These are phyloP conservation scores for Scaptomyza reducta DNA, from an alignment of 2,888 invertebrate species.

Conservation along the genomic window DNA sequence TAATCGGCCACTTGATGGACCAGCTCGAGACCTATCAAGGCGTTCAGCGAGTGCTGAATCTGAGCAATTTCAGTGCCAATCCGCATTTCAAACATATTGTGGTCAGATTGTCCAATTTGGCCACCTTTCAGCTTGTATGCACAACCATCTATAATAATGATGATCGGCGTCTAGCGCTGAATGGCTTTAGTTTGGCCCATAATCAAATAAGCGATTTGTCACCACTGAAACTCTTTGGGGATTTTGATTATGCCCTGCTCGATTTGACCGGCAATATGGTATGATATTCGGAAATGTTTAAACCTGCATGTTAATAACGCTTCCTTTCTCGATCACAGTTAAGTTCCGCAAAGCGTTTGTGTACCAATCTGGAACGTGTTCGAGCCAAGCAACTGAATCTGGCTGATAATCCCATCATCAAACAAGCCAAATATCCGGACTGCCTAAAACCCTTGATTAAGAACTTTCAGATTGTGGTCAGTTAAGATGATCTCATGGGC, in stretches of 20 bases:
- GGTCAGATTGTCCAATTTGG: slow-evolving; percentile 70
- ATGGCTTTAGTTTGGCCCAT: slow-evolving; percentile 73
- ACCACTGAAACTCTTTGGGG: slow-evolving; percentile 72
- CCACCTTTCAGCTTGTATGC: slow-evolving; percentile 74
- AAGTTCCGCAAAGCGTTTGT: slow-evolving; percentile 65
- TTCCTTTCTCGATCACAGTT: slow-evolving; percentile 42
- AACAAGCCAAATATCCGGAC: slow-evolving; percentile 72
- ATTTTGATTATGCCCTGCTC: slow-evolving; percentile 70
- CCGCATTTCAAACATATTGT: slow-evolving; percentile 64
- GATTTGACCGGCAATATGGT: slow-evolving; percentile 78
- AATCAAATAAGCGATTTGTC: slow-evolving; percentile 71
- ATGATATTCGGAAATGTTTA: neutral
- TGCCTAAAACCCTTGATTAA: slow-evolving; percentile 67
- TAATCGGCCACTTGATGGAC: slow-evolving; percentile 49
- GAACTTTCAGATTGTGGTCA: slow-evolving; percentile 77
- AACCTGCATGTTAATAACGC: neutral
- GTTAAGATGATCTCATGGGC: neutral
- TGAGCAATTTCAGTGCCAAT: slow-evolving; percentile 68
- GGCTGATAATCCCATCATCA: slow-evolving; percentile 75
- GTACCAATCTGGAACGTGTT: slow-evolving; percentile 68
- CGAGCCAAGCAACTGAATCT: slow-evolving; percentile 72
- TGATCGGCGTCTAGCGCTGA: slow-evolving; percentile 67
- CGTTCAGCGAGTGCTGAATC: slow-evolving; percentile 70
- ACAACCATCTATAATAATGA: slow-evolving; percentile 75
- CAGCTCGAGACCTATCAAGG: slow-evolving; percentile 59